Conservation (phyloP, 2,113 vertebrate species). For the Plotosus lineatus region DNA sequence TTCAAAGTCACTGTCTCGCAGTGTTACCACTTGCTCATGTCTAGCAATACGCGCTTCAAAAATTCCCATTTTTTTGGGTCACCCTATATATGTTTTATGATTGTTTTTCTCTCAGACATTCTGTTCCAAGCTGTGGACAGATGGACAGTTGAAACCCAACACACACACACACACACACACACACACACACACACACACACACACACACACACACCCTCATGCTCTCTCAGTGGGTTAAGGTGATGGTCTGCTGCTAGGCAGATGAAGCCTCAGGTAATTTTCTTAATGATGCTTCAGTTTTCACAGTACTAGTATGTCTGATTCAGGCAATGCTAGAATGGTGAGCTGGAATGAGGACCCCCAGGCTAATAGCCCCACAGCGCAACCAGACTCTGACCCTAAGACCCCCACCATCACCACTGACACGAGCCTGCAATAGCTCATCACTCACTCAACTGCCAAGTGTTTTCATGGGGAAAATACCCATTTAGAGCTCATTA, state of each 20-base stretch:
- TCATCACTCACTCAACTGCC: slow-evolving; percentile 57
- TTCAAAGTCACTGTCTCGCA: too few relatives aligned
- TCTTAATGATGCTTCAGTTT: slow-evolving; percentile 55
- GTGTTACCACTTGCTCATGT: too few relatives aligned
- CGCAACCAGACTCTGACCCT: slow-evolving; percentile 25
- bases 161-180: too few relatives aligned
- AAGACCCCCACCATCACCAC: slow-evolving; percentile 16
- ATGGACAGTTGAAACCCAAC: too few relatives aligned
- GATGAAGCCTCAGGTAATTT: slow-evolving; percentile 61
- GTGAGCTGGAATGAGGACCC: slow-evolving; percentile 25
- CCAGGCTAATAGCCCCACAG: slow-evolving; percentile 3
- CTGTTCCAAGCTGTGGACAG: too few relatives aligned
- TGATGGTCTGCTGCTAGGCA: slow-evolving; percentile 58
- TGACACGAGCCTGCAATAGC: slow-evolving; percentile 45
- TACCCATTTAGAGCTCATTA: slow-evolving; percentile 58
- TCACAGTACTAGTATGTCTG: slow-evolving; percentile 30
- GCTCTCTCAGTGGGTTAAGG: slow-evolving; percentile 29
- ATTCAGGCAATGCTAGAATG: slow-evolving; percentile 29
- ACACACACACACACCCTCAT: too few relatives aligned
- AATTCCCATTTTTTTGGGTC: too few relatives aligned
- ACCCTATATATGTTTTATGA: too few relatives aligned
- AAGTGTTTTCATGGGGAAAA: slow-evolving; percentile 56
- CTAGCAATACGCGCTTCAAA: too few relatives aligned
- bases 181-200: too few relatives aligned
- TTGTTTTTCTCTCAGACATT: too few relatives aligned